Percentiles rank a stretch among this genome's conserved stretches.
phyloP scores from a whole-genome alignment of 2,888 invertebrate species.

The Xylocampa areola region DNA sequence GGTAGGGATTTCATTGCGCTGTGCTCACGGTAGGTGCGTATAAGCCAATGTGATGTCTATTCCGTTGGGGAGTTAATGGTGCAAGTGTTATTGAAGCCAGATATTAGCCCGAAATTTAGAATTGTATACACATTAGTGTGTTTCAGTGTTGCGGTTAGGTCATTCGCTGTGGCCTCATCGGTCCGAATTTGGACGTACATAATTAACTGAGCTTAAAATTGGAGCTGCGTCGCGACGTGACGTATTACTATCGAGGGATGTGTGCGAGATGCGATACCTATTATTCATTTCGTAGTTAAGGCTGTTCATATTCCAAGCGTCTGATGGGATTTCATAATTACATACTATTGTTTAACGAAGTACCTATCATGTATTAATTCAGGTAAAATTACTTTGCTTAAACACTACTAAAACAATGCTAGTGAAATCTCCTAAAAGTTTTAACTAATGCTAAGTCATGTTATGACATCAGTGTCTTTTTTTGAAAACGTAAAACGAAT shows the following conservation, averaged over 20 bases:
- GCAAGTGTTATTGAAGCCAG: conserved; percentile 86
- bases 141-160: conserved; percentile 61
- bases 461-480: too few species aligned
- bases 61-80: conserved; percentile 82
- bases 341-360: too few species aligned
- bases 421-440: too few species aligned
- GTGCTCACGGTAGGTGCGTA: conserved; percentile 56
- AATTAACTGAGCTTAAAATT: conserved; percentile 52
- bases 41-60: conserved; percentile 74
- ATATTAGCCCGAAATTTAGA: conserved; percentile 77
- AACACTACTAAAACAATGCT: too few species aligned
- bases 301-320: conserved; percentile 31
- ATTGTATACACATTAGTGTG: conserved; percentile 56
- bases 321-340: conserved; percentile 11
- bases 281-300: conserved; percentile 43
- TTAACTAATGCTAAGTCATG: too few species aligned
- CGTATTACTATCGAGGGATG: conserved; percentile 50
- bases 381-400: too few species aligned
- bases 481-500: too few species aligned
- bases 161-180: conserved; percentile 48
- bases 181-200: conserved; percentile 43
- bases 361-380: too few species aligned
- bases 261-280: conserved; percentile 12
- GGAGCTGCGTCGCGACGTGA: conserved; percentile 38
- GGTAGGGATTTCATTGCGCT: conserved; percentile 58